Percentiles rank a stretch among this genome's conserved stretches.
These are phyloP conservation scores for Papilio xuthus DNA, from an alignment of 1,140 invertebrate species.

Conservation along the genomic window DNA sequence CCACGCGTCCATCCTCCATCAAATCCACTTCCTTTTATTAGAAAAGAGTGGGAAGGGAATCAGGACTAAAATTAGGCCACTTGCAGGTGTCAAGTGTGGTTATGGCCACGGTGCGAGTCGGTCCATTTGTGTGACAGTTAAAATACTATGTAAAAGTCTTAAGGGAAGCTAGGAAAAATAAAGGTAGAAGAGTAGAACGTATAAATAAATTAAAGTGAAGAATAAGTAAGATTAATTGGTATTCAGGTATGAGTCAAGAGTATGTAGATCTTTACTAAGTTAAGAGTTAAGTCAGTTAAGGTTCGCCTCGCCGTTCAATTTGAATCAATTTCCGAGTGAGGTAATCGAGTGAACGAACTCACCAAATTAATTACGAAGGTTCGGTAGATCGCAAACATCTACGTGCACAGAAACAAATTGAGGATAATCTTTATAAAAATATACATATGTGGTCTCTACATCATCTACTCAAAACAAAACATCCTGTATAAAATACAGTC, in stretches of 20 bases:
- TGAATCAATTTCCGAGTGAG: slow-evolving; percentile 36
- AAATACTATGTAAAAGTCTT: neutral
- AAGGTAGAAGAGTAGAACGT: neutral
- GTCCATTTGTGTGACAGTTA: too few relatives aligned
- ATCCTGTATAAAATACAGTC: too few relatives aligned
- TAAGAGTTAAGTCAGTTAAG: slow-evolving; percentile 26
- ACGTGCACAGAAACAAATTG: slow-evolving; percentile 8
- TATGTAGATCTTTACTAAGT: slow-evolving; percentile 16
- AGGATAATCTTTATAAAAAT: neutral
- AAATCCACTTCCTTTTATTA: too few relatives aligned
- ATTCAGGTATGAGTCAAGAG: slow-evolving; percentile 9
- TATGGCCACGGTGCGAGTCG: too few relatives aligned
- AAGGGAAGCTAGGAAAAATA: neutral
- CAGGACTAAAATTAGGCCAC: too few relatives aligned
- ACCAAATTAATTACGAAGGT: slow-evolving; percentile 31
- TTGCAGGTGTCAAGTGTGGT: too few relatives aligned
- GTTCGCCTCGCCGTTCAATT: slow-evolving; percentile 23
- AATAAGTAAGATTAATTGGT: slow-evolving; percentile 14
- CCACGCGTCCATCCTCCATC: too few relatives aligned
- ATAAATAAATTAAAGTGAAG: neutral
- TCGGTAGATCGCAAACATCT: slow-evolving; percentile 11
- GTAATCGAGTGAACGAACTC: slow-evolving; percentile 34
- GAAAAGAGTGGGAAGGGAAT: too few relatives aligned
- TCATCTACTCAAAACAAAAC: too few relatives aligned
- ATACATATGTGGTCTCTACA: neutral